Evolutionary conservation across 2,113 vertebrate genomes (phyloP).

Genomic region (Melanerpes aurifrons): DNA sequence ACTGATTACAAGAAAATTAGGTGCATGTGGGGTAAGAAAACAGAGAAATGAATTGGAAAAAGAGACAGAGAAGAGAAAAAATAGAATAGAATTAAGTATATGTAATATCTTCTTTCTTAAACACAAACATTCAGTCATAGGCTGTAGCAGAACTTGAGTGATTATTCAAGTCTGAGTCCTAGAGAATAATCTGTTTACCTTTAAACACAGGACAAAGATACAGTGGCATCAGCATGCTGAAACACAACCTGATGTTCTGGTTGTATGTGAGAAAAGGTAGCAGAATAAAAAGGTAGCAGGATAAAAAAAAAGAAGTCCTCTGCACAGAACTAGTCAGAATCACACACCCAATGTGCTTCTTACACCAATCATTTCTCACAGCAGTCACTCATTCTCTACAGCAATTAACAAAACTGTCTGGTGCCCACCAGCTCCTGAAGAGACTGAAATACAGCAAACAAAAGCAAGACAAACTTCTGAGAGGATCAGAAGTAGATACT

Average conservation of each 20-base stretch:
- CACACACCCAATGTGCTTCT: neutral
- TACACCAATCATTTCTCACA: neutral
- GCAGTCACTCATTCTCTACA: neutral
- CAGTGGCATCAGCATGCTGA: neutral
- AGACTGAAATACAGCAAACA: neutral
- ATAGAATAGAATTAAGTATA: neutral
- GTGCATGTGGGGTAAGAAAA: neutral
- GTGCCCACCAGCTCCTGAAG: neutral
- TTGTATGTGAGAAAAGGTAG: neutral
- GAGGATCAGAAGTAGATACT: constrained; percentile 73
- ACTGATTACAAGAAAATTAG: neutral
- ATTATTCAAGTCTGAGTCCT: neutral
- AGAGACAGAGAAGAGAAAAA: neutral
- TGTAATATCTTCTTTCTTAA: neutral
- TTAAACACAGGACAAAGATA: neutral
- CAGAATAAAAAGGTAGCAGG: too few relatives aligned
- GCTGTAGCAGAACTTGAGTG: neutral
- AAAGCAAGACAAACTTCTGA: neutral
- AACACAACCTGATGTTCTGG: neutral
- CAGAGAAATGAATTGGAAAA: neutral
- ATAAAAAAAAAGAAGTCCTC: neutral
- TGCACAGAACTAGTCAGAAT: neutral
- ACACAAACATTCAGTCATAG: neutral
- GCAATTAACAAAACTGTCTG: neutral
- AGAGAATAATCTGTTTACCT: neutral